Conservation (phyloP, 2,113 vertebrate genomes). For the Hemichromis elongatus region DNA sequence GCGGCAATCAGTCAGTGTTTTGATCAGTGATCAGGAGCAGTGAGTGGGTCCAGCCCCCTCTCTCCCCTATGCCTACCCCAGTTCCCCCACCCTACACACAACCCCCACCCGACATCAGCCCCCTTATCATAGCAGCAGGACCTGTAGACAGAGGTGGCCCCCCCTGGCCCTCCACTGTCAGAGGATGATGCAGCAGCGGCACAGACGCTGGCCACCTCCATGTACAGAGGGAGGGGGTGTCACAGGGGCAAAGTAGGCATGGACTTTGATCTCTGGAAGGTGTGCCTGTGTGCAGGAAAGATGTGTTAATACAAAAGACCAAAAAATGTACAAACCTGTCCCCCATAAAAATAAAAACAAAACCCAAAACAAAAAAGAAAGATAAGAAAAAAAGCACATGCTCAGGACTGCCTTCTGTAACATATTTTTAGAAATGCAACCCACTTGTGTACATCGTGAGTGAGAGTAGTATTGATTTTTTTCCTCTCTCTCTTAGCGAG, state of each 20-base stretch:
- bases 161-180: conserved; percentile 76
- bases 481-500: background rate
- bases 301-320: background rate
- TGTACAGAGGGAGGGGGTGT: conserved; percentile 88
- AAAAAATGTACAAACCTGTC: background rate
- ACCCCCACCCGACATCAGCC: background rate
- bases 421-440: background rate
- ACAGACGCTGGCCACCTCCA: conserved; percentile 84
- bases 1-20: conserved; percentile 42
- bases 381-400: background rate
- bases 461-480: background rate
- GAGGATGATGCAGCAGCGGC: conserved; percentile 89
- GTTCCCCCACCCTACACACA: background rate
- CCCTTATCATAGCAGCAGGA: conserved; percentile 67
- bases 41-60: conserved; percentile 67
- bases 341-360: background rate
- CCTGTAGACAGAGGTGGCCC: conserved; percentile 72
- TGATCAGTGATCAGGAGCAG: conserved; percentile 62
- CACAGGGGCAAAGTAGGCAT: conserved; percentile 90
- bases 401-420: background rate
- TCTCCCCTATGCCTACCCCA: conserved; percentile 38
- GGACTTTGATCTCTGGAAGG: conserved; percentile 89
- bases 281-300: conserved; percentile 76
- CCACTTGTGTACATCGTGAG: background rate
- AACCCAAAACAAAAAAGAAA: background rate